These are phyloP conservation scores for Craseonycteris thonglongyai DNA, from an alignment of 2,113 vertebrate species.

Conservation along the genomic window DNA sequence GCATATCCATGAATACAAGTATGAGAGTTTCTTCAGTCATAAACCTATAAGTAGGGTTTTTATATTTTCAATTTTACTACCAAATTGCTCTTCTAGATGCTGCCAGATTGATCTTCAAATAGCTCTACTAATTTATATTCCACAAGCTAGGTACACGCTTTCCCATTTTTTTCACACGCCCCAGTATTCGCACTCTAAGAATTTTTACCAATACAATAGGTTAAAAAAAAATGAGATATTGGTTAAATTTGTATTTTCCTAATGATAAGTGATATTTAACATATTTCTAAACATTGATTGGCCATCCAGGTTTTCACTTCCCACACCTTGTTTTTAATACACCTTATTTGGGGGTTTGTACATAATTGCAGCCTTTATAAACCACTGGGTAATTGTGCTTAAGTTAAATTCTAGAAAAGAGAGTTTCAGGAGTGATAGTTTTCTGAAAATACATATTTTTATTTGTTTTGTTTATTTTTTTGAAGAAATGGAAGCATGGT, in stretches of 20 bases:
- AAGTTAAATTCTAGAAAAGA: neutral
- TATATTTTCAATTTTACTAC: neutral
- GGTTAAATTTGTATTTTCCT: neutral
- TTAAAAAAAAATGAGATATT: neutral
- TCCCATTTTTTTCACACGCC: neutral
- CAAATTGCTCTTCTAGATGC: neutral
- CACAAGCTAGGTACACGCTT: rapidly evolving
- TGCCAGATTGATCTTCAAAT: neutral
- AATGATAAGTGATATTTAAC: neutral
- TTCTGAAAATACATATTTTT: neutral
- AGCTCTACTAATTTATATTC: neutral
- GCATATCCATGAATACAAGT: neutral
- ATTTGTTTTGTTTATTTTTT: neutral
- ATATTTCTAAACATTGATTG: neutral
- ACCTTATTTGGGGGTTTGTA: neutral
- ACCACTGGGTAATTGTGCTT: neutral
- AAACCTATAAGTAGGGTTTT: neutral
- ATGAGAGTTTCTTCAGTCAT: neutral
- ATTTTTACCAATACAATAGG: neutral
- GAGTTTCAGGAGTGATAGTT: neutral
- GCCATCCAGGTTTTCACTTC: neutral
- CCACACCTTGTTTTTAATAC: neutral
- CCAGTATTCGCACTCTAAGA: neutral
- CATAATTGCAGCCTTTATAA: neutral
- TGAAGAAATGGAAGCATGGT: neutral